Conservation (phyloP, 2,888 invertebrate species). For the Petrolisthes cinctipes region DNA sequence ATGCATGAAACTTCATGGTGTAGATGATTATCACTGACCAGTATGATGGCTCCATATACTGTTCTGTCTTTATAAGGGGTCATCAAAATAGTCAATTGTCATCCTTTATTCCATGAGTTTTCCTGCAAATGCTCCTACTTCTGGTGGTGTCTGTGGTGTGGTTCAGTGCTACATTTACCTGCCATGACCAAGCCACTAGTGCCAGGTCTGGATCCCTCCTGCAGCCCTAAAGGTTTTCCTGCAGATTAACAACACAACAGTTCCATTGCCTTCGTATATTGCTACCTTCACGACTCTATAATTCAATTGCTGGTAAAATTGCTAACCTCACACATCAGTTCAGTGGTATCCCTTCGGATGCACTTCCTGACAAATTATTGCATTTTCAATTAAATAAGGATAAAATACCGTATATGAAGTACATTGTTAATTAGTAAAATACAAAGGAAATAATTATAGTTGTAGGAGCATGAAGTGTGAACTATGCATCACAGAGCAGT, state of each 20-base stretch:
- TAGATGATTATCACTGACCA: no score
- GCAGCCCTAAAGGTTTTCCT: not conserved
- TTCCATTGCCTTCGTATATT: not conserved
- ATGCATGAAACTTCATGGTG: no score
- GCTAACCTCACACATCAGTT: no score
- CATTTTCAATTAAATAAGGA: not conserved
- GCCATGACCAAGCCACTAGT: not conserved
- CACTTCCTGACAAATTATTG: not conserved
- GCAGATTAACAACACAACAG: slow-evolving; percentile 1
- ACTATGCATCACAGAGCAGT: no score
- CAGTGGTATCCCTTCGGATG: not conserved
- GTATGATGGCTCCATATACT: no score
- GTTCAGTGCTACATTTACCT: not conserved
- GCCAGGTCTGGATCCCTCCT: not conserved
- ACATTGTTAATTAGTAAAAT: not conserved
- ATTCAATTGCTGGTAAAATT: not conserved
- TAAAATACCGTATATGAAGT: not conserved
- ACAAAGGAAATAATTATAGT: not conserved
- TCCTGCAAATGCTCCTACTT: not conserved
- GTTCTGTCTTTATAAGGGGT: no score
- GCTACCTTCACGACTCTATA: not conserved
- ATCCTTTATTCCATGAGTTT: no score
- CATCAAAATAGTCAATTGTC: no score
- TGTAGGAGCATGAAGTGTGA: no score
- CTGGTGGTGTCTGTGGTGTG: not conserved